A percentile compares a stretch with the other conserved stretches of the same genome.
phyloP scores from a whole-genome alignment of 2,113 vertebrate genomes.

The Notarius quadriscutis region DNA sequence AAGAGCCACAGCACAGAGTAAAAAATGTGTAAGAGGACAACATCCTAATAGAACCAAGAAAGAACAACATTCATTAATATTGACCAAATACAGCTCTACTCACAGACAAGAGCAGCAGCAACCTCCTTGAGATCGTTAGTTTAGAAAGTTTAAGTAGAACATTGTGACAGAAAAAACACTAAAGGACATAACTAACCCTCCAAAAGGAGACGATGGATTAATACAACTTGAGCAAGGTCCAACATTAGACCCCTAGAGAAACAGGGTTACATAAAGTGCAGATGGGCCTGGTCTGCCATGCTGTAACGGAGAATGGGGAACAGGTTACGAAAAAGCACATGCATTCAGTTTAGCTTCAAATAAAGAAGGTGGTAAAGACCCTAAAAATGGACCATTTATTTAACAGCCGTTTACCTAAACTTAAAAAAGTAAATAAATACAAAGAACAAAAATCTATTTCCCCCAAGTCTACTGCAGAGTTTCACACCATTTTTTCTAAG shows the following conservation, averaged over 20 bases:
- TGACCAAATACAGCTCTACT: background rate
- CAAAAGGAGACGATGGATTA: conserved; percentile 12
- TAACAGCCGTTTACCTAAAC: conserved; percentile 36
- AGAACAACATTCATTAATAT: background rate
- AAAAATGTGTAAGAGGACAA: background rate
- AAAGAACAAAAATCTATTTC: conserved; percentile 24
- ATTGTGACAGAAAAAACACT: conserved; percentile 19
- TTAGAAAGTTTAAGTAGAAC: background rate
- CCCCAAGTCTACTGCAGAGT: conserved; percentile 37
- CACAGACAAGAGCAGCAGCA: conserved; percentile 9
- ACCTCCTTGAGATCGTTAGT: background rate
- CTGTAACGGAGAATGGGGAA: conserved; percentile 29
- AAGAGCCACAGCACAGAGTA: background rate
- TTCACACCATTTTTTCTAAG: background rate
- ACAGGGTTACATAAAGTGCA: conserved; percentile 48
- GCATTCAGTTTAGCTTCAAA: conserved; percentile 31
- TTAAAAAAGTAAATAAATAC: conserved; percentile 52
- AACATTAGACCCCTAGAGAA: background rate
- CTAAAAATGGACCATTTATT: conserved; percentile 11
- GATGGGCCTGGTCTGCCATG: conserved; percentile 40
- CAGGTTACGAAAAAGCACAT: conserved; percentile 21
- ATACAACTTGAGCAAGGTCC: conserved; percentile 9
- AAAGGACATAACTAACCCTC: background rate
- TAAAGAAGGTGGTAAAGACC: conserved; percentile 16
- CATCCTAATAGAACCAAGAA: background rate